These are phyloP conservation scores for Heterodera schachtii DNA, from an alignment of 1,140 invertebrate species.

Conservation along the genomic window DNA sequence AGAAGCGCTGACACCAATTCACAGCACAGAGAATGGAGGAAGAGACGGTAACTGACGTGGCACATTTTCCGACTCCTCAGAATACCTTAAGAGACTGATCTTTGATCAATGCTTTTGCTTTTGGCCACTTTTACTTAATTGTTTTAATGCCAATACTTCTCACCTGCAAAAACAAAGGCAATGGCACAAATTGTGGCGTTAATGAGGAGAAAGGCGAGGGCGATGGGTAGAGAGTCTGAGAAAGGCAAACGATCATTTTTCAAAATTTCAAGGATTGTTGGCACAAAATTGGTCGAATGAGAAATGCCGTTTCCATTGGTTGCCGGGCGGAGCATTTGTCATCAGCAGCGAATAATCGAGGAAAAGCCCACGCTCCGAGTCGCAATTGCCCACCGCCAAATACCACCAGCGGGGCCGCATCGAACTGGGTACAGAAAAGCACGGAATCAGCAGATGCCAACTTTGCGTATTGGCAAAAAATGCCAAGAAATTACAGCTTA, in stretches of 20 bases:
- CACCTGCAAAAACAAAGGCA: constrained; percentile 39
- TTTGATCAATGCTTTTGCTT: too few relatives aligned
- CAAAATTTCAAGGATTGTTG: constrained; percentile 44
- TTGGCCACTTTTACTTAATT: not conserved
- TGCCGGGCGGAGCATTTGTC: constrained; percentile 78
- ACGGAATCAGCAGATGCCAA: not conserved
- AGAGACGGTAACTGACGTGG: constrained; percentile 85
- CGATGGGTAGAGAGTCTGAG: constrained; percentile 77
- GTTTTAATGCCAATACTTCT: not conserved
- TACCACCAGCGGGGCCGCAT: constrained; percentile 66
- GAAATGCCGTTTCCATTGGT: constrained; percentile 82
- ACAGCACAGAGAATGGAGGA: constrained; percentile 74
- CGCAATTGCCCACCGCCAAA: constrained; percentile 64
- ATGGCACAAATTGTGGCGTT: constrained; percentile 28
- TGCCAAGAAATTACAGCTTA: not conserved
- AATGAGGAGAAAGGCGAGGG: constrained; percentile 72
- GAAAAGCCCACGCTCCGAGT: constrained; percentile 65
- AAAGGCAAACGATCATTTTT: constrained; percentile 44
- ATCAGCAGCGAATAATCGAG: constrained; percentile 75
- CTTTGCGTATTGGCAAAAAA: too few relatives aligned
- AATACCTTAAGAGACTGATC: constrained; percentile 70
- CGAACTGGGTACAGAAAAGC: constrained; percentile 53
- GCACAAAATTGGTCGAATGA: constrained; percentile 88
- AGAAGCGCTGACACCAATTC: constrained; percentile 73
- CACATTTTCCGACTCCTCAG: constrained; percentile 77